Conservation (phyloP, 2,888 invertebrate genomes). For the Tenthredo scrophulariae region DNA sequence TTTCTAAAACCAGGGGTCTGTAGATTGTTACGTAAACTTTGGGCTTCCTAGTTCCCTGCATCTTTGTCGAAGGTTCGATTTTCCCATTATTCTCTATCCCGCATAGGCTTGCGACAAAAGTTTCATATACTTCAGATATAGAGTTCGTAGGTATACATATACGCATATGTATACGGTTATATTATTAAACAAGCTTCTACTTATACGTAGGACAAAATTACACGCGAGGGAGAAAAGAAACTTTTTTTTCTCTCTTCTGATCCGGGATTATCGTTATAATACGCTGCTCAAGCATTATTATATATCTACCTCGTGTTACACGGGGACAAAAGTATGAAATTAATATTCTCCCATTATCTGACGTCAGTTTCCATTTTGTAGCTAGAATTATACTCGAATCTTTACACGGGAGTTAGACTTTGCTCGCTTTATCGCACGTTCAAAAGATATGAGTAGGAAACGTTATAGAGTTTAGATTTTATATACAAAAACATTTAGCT, state of each 20-base stretch:
- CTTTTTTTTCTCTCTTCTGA: neutral
- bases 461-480: constrained; percentile 2
- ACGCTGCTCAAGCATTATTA: neutral
- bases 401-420: constrained; percentile 3
- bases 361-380: constrained; percentile 4
- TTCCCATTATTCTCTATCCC: neutral
- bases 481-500: constrained; percentile 5
- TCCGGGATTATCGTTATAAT: constrained; percentile 6
- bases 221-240: neutral
- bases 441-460: constrained; percentile 12
- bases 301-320: neutral
- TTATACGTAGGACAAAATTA: constrained; percentile 8
- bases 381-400: constrained; percentile 14
- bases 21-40: constrained; percentile 9
- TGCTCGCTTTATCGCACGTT: constrained; percentile 37
- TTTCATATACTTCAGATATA: neutral
- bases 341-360: constrained; percentile 16
- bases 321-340: neutral
- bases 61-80: constrained; percentile 16
- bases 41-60: constrained; percentile 8
- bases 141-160: neutral
- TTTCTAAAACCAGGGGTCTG: neutral
- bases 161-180: neutral
- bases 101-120: neutral
- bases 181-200: constrained; percentile 8